These are phyloP conservation scores for Brachymystax lenok DNA, from an alignment of 2,797 vertebrate genomes.

Conservation along the genomic window DNA sequence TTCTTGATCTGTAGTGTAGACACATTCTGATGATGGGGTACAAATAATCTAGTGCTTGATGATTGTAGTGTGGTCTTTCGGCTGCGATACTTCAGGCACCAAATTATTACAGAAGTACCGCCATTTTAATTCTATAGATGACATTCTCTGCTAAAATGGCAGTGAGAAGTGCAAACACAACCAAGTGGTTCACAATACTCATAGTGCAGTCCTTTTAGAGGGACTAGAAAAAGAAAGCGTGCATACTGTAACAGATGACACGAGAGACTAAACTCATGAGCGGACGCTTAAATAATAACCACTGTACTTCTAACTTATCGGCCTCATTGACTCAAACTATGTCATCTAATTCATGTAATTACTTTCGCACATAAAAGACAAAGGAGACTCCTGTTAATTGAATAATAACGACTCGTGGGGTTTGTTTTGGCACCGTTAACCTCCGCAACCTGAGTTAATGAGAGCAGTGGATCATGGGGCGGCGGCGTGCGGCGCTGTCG, in stretches of 20 bases:
- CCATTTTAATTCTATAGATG: too few relatives aligned
- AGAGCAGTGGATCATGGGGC: conserved; percentile 34
- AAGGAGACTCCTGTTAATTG: conserved; percentile 29
- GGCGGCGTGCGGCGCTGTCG: conserved; percentile 32
- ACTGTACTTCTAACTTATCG: neutral
- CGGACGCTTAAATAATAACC: neutral
- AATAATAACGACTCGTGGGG: conserved; percentile 37
- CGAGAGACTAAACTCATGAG: neutral
- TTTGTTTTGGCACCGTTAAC: conserved; percentile 47
- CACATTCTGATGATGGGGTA: neutral
- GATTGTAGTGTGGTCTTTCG: neutral
- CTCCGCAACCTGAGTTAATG: conserved; percentile 39
- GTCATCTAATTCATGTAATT: neutral
- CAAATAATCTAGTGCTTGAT: neutral
- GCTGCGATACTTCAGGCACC: too few relatives aligned
- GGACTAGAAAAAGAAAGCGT: too few relatives aligned
- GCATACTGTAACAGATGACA: neutral
- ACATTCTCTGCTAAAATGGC: neutral
- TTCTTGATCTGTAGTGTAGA: neutral
- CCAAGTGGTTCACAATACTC: neutral
- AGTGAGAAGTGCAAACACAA: neutral
- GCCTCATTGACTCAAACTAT: neutral
- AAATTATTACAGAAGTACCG: too few relatives aligned
- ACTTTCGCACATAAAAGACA: neutral
- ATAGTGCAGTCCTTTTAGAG: too few relatives aligned